Evolutionary conservation across 2,888 invertebrate genomes (phyloP).

Genomic region (Sepioteuthis lessoniana): DNA sequence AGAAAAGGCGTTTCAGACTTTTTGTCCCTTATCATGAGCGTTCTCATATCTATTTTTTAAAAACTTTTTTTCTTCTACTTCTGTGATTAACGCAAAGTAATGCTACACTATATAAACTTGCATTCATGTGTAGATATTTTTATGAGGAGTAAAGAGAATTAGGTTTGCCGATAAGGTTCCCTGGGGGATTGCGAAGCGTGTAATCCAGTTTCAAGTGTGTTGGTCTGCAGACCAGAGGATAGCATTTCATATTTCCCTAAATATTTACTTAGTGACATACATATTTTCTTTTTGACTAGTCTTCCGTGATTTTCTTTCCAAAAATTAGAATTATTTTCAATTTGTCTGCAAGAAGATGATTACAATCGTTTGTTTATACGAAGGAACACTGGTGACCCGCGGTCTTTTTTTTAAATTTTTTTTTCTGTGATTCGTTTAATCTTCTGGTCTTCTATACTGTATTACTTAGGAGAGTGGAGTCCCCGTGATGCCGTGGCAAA

Average conservation of each 20-base stretch:
- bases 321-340: background rate
- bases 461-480: background rate
- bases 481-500: no score
- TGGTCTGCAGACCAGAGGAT: background rate
- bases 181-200: background rate
- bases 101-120: background rate
- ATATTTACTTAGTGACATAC: background rate
- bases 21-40: background rate
- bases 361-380: background rate
- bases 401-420: background rate
- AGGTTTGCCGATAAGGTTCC: background rate
- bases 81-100: background rate
- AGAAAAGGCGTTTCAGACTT: background rate
- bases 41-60: no score
- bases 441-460: background rate
- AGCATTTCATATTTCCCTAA: background rate
- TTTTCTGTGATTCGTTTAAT: background rate
- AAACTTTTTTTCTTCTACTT: background rate
- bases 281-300: background rate
- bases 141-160: background rate
- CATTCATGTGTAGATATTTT: background rate
- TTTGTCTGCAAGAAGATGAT: background rate
- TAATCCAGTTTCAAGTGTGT: background rate
- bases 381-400: background rate
- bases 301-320: background rate